Evolutionary conservation across 2,888 invertebrate genomes (phyloP).

Genomic region (Cephus spinipes): DNA sequence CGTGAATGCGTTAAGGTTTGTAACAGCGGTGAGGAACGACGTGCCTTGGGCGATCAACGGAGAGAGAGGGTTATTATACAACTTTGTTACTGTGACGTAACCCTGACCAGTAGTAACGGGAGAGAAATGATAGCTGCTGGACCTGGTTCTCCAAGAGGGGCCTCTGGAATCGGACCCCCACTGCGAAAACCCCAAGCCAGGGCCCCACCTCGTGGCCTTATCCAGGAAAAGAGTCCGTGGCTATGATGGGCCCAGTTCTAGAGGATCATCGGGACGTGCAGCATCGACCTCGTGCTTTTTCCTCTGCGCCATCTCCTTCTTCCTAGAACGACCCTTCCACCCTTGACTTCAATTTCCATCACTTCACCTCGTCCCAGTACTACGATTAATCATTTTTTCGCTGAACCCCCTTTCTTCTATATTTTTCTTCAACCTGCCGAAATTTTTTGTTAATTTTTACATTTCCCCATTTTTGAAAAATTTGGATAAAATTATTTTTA

Average conservation of each 20-base stretch:
- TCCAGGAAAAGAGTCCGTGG: constrained; percentile 39
- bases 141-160: constrained; percentile 17
- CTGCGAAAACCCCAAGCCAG: constrained; percentile 14
- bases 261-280: constrained; percentile 45
- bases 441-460: not conserved
- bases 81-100: constrained; percentile 53
- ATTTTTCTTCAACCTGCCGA: not conserved
- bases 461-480: not conserved
- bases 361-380: not conserved
- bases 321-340: constrained; percentile 1
- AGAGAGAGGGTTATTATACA: constrained; percentile 40
- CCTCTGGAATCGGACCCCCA: constrained; percentile 18
- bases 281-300: constrained; percentile 22
- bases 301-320: constrained; percentile 18
- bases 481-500: not conserved
- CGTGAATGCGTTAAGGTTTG: not conserved
- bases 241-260: constrained; percentile 47
- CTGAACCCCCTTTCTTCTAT: not conserved
- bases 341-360: not conserved
- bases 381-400: not conserved
- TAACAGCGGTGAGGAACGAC: not conserved
- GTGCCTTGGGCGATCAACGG: constrained; percentile 23
- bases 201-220: constrained; percentile 45
- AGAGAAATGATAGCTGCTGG: constrained; percentile 35
- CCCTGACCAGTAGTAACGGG: constrained; percentile 36